phyloP scores from a whole-genome alignment of 1,140 invertebrate genomes.

The Apis mellifera region Amel_HAv3.1 CM009938.2:9396001-9396500 shows the following conservation, averaged over 20 bases:
- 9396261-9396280: no score
- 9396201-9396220: slow-evolving; percentile 15
- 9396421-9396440: slow-evolving; percentile 32
- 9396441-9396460: no score
- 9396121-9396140: neutral
- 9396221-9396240: neutral
- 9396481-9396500: neutral
- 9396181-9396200: neutral
- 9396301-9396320: neutral
- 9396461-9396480: neutral
- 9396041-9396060: neutral
- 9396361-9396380: neutral
- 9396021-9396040: neutral
- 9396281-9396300: slow-evolving; percentile 1
- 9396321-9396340: neutral
- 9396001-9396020: no score
- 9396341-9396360: neutral
- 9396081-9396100: slow-evolving; percentile 16
- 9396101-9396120: neutral
- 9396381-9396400: neutral
- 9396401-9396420: neutral
- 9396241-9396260: neutral
- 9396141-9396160: slow-evolving; percentile 22
- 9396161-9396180: slow-evolving; percentile 3
- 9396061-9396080: slow-evolving; percentile 11